Base-by-base conservation (phyloP, 2,113 vertebrate genomes). In the Sander lucioperca region DNA sequence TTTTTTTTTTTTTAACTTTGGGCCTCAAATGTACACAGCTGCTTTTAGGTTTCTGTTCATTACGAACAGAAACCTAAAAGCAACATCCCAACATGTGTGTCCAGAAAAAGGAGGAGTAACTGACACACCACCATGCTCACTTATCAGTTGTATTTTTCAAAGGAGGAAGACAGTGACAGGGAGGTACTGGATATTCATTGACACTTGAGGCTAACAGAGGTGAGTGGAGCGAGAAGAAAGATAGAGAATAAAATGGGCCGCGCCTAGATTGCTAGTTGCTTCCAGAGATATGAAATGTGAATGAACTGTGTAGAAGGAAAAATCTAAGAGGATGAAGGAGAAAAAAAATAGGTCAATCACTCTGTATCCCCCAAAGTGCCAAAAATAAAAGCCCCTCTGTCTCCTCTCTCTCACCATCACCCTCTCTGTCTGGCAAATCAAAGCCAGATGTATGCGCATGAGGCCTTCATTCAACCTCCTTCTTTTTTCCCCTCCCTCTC, bases 381-480 rank as follows among this genome's bases (percentile, higher is more conserved):
- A 72, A 84, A 88, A 87, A 88, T 86, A 88, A 91, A 86, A 76
- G 82, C 63, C 50, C 72, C 85, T 86, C 74, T 89, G 67, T 88
- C 73, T 84, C 27, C 74, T 74, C 43, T 48, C 80, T 78, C 73
- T 91, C 74, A 79, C 88, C 77, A 79, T 63, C 84, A 84, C 43
- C 73, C 79, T 83, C 83, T 86, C 84, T 80, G 80, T 82, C 72
- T 83, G 68, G 53, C 47, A 92, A 93, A 95, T 94, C 82, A 79
- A 89, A 93, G 71, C 92, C 94, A 95, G 93, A 95, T 95, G 94
- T 94, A 71, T 79, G 65, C 1, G 16, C 74, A 79, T 6, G 51
- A 80, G 75, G 86, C 82, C 87, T 74, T 47, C 66, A 53, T 71
- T 86, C 70, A 85, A 33, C 65, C 53, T 61, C 74, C 73, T 47